These are phyloP conservation scores for Periparus ater DNA, from an alignment of 2,797 vertebrate species.

Conservation along the genomic window DNA sequence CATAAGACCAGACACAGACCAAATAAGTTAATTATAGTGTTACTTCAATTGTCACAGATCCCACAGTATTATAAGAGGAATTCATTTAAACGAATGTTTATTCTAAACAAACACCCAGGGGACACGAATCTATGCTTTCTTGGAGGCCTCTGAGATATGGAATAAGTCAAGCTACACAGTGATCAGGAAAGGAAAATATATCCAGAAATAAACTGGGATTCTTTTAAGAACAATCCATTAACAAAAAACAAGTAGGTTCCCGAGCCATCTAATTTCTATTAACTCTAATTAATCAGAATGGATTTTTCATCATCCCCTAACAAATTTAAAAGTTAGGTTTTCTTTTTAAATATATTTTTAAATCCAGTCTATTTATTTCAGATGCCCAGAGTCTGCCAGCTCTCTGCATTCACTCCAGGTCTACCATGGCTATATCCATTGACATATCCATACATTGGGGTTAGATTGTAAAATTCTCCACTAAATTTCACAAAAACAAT, in stretches of 20 bases:
- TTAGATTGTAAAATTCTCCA: neutral
- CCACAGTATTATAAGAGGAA: neutral
- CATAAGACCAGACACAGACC: neutral
- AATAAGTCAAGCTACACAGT: neutral
- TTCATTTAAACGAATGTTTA: neutral
- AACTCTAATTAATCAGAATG: neutral
- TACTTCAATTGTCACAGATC: neutral
- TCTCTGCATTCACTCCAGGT: neutral
- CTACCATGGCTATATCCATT: neutral
- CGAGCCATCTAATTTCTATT: neutral
- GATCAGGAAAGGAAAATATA: neutral
- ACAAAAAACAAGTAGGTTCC: neutral
- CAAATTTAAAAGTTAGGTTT: neutral
- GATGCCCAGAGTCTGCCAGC: neutral
- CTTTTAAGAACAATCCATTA: neutral
- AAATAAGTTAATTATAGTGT: neutral
- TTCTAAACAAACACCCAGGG: neutral
- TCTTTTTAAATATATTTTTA: neutral
- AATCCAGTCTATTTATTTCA: neutral
- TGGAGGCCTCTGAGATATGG: neutral
- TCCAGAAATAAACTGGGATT: neutral
- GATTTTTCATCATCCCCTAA: neutral
- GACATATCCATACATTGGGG: rapidly evolving
- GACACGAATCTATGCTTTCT: neutral
- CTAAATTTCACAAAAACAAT: neutral